Percentiles rank a stretch among this genome's conserved stretches.
Evolutionary conservation across 2,113 vertebrate genomes (phyloP).

Genomic region (Spea multiplicata): DNA sequence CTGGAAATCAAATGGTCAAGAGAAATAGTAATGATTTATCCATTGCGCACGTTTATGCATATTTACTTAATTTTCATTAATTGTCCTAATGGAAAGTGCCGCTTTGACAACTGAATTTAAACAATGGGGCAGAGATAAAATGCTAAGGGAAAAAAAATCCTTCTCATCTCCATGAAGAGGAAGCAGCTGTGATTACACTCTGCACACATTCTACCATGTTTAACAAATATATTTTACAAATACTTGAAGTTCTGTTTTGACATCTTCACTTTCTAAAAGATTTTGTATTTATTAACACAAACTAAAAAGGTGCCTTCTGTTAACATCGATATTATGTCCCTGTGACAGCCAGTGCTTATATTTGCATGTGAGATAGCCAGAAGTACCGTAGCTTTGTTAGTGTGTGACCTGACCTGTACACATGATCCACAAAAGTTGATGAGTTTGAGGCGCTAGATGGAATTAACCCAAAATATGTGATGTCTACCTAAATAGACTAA

Average conservation of each 20-base stretch:
- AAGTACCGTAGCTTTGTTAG: no score
- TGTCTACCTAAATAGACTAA: no score
- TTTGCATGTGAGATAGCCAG: no score
- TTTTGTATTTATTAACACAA: not conserved
- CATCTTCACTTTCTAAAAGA: not conserved
- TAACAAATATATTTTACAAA: not conserved
- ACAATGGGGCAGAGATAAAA: not conserved
- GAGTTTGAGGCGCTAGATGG: no score
- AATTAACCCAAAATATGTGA: no score
- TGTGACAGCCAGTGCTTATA: no score
- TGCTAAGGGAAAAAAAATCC: not conserved
- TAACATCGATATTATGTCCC: no score
- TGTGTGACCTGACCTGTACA: no score
- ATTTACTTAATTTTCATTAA: not conserved
- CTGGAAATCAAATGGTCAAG: not conserved
- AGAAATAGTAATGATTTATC: not conserved
- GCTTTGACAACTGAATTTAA: slow-evolving; percentile 16
- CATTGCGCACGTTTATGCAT: not conserved
- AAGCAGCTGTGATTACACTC: slow-evolving; percentile 3
- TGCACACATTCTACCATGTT: slow-evolving; percentile 1
- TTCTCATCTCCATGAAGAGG: not conserved
- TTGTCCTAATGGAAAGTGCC: not conserved
- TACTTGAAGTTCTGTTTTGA: not conserved
- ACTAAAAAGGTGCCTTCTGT: not conserved
- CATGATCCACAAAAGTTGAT: no score